Base-by-base conservation (phyloP, 2,888 invertebrate genomes). In the Zaprionus obscuricornis region DNA sequence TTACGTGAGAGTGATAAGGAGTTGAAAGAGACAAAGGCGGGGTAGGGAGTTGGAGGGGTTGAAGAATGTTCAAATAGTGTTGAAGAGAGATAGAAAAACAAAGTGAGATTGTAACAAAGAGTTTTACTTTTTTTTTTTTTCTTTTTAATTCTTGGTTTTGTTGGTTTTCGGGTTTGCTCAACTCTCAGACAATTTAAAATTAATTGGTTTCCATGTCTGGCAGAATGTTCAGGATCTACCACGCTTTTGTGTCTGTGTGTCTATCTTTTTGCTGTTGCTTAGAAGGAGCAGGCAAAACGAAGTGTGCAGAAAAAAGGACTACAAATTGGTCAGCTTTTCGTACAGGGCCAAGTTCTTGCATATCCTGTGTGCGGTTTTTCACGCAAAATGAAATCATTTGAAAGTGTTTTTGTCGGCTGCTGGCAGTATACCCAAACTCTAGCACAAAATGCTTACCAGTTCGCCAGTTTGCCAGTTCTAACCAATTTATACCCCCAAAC, bases 181-280 rank as follows among this genome's bases (percentile, higher is more conserved):
- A 52, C 66, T 60, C 69, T 69, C 55, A 66, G 67, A 83, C 83
- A 83, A 81, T 81, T 82, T 83, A 78, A 82, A 82, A 82, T 81
- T 82, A 82, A 82, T 82, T 82, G 83, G 76, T 83, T 82, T 76
- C 83, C 65, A 76, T 81, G 79, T 71, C 83, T 64, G 67, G 27
- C 56, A 54, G 66, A 59, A 64, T 70, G 66, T 66, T 57, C 51
- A 63, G 11, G 49, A 42, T 29, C 27, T 40, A 27, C 18, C 18
- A 29, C 26, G 49, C n/a, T n/a, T n/a, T n/a, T n/a, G n/a, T n/a
- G 27, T n/a, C n/a, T 17, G 40, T 42, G 36, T 7, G 17, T 11
- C 14, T 17, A 0, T 7, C 17, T 42, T 46, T 0, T 52, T 31
- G 34, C 40, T 50, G 31, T 39, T 50, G 52, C 26, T 55, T 31